Evolutionary conservation across 2,113 vertebrate genomes (phyloP).

Genomic region (Procavia capensis): DNA sequence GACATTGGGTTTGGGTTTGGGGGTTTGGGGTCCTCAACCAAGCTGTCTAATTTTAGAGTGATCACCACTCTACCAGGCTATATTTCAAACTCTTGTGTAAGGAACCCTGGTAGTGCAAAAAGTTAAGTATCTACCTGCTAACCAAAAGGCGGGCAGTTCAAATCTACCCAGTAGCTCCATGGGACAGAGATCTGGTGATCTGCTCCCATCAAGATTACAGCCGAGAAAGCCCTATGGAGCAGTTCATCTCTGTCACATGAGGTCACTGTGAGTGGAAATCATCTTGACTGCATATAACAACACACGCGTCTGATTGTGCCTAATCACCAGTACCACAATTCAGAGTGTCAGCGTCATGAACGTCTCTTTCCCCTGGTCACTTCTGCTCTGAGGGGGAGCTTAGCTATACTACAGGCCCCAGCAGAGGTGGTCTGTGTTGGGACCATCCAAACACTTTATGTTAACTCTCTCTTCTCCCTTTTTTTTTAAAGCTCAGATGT

Average conservation of each 20-base stretch:
- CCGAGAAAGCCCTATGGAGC: not conserved
- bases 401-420: not conserved
- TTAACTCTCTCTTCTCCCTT: not conserved
- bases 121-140: not conserved
- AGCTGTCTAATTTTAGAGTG: not conserved
- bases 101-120: not conserved
- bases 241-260: not conserved
- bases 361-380: not conserved
- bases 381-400: not conserved
- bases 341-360: not conserved
- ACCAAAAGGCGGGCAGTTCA: not conserved
- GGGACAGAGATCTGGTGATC: not conserved
- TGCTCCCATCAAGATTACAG: not conserved
- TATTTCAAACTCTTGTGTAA: not conserved
- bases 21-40: no score
- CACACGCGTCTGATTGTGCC: fast-evolving
- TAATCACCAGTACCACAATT: fast-evolving
- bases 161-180: not conserved
- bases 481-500: not conserved
- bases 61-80: not conserved
- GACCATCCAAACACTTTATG: not conserved
- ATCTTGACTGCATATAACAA: no score
- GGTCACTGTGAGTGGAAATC: not conserved
- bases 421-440: not conserved
- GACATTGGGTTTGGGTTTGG: no score